These are phyloP conservation scores for Alethe castanea DNA, from an alignment of 2,113 vertebrate species.

Conservation along the genomic window DNA sequence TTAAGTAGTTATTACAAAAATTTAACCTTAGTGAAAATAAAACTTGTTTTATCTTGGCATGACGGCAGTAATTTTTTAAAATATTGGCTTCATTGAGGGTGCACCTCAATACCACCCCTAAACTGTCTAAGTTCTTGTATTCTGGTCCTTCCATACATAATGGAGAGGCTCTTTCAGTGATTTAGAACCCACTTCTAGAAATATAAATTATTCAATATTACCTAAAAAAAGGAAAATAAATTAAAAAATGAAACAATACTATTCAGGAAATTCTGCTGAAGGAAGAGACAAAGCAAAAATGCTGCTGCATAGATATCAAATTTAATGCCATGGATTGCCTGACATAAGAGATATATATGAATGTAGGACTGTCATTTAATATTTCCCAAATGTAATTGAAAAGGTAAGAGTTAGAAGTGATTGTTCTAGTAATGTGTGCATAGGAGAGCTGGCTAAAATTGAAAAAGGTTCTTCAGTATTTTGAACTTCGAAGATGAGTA, in stretches of 20 bases:
- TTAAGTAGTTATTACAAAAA: neutral
- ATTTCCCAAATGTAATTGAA: neutral
- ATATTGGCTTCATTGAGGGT: neutral
- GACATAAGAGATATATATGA: neutral
- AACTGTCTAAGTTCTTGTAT: neutral
- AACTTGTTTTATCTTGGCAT: neutral
- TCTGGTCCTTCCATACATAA: neutral
- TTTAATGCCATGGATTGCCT: neutral
- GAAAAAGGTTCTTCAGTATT: neutral
- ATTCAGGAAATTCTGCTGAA: neutral
- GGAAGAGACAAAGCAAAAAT: neutral
- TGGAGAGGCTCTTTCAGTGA: neutral
- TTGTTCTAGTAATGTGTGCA: neutral
- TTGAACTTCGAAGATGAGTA: neutral
- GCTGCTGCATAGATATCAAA: neutral
- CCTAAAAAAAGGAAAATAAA: neutral
- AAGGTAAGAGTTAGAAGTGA: neutral
- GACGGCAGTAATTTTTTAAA: neutral
- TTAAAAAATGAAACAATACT: neutral
- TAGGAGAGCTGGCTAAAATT: neutral
- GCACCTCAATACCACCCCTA: neutral
- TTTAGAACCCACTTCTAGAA: neutral
- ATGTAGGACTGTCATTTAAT: neutral
- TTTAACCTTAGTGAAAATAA: neutral
- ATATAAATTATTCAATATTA: neutral